Base-by-base conservation (phyloP, 2,113 vertebrate genomes). In the Planiliza haematocheilus region DNA sequence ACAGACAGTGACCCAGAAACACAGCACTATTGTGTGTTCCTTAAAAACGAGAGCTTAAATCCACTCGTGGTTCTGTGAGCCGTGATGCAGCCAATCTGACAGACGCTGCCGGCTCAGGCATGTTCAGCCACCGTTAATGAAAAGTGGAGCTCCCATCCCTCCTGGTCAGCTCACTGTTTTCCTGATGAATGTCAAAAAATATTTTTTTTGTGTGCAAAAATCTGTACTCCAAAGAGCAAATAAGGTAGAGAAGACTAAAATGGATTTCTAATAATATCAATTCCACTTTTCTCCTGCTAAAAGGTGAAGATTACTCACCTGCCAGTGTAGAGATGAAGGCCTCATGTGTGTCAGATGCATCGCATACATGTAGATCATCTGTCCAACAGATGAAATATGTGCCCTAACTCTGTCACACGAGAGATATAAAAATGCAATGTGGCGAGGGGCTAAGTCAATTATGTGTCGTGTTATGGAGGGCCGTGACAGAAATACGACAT, bases 111-210 rank as follows among this genome's bases (percentile, higher is more conserved):
- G 77, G 86, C 71, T 65, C 65, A 13, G 7, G 14, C 56, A 77
- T 89, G 86, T 74, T 88, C 84, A 87, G 67, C 72, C 85, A 87
- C 74, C 69, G 68, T 89, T 86, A 81, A 85, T 82, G 66, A 90
- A 84, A 82, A 87, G 45, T 77, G 74, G 67, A 86, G 62, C 81
- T 86, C 17, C 10, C 18, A 68, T 86, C 48, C 71, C 87, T 86
- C 53, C 87, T 56, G 82, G 85, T 85, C 73, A 85, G 59, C 74
- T 70, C 16, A 50, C 48, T 65, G 67, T 77, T 87, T 83, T 57
- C 39, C 66, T 41, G 65, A 73, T 70, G 76, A 73, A 89, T 83
- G 77, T 79, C 76, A 90, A 48, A 81, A 86, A 82, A 30, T 3
- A 69, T n/a, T 65, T 41, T 70, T 50, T 5, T 2, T 30, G 2